phyloP scores from a whole-genome alignment of 2,797 vertebrate genomes.

The Poecile montanus region DNA sequence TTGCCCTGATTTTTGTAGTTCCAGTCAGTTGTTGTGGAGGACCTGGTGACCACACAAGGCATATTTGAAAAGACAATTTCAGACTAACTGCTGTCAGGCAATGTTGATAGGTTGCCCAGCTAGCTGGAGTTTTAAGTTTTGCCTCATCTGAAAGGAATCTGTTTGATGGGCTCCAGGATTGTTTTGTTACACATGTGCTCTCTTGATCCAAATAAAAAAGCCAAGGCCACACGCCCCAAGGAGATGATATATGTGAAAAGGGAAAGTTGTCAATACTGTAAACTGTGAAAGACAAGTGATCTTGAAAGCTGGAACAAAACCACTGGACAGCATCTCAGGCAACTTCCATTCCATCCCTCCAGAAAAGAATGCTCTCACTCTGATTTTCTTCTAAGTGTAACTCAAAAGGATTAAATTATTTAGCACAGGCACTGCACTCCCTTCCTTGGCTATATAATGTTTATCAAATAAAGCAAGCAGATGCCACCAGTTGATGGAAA shows the following conservation, averaged over 20 bases:
- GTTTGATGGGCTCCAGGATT: background rate
- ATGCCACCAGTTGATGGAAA: background rate
- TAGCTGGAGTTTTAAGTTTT: background rate
- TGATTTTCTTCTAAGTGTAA: background rate
- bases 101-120: background rate
- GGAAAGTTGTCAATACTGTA: background rate
- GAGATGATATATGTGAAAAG: background rate
- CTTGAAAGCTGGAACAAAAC: background rate
- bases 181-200: background rate
- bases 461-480: background rate
- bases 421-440: background rate
- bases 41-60: accelerated
- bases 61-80: background rate
- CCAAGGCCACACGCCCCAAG: background rate
- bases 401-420: background rate
- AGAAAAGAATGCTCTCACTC: background rate
- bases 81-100: background rate
- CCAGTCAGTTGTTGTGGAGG: background rate
- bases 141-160: background rate
- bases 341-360: background rate
- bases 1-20: background rate
- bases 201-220: background rate
- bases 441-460: background rate
- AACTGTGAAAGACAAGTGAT: background rate
- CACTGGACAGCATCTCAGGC: background rate